phyloP scores from a whole-genome alignment of 2,113 vertebrate genomes.

The Hepsetus odoe region DNA sequence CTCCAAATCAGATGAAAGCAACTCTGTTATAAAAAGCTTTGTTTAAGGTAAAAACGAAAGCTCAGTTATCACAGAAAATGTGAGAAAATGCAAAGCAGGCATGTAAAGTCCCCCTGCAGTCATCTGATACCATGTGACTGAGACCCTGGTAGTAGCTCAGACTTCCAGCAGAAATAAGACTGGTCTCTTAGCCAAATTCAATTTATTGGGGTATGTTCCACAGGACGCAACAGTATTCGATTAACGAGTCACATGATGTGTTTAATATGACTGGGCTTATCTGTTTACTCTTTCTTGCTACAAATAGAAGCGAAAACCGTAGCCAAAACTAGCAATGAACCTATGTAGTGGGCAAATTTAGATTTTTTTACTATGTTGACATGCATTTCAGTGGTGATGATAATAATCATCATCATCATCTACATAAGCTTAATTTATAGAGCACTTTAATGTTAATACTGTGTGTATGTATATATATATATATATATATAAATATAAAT shows the following conservation, averaged over 20 bases:
- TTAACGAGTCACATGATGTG: neutral
- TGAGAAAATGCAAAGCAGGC: neutral
- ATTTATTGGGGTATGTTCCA: neutral
- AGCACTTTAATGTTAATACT: too few species aligned
- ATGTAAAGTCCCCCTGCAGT: neutral
- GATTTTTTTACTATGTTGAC: too few species aligned
- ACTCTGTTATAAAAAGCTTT: too few species aligned
- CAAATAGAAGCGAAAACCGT: neutral
- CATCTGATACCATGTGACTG: neutral
- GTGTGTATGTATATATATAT: too few species aligned
- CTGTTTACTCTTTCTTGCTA: neutral
- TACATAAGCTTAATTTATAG: too few species aligned
- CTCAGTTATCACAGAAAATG: neutral
- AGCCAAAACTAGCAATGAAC: neutral
- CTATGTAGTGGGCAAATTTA: too few species aligned
- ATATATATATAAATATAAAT: too few species aligned
- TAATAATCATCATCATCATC: too few species aligned
- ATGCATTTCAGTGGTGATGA: too few species aligned
- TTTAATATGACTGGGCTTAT: neutral
- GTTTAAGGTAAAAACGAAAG: neutral
- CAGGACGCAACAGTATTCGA: neutral
- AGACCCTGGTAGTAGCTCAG: neutral
- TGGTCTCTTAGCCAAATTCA: neutral
- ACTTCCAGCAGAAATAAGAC: constrained; percentile 11
- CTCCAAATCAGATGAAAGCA: neutral